Conservation (phyloP, 64 coral and sea anemone species). For the Platygyra sinensis region DNA sequence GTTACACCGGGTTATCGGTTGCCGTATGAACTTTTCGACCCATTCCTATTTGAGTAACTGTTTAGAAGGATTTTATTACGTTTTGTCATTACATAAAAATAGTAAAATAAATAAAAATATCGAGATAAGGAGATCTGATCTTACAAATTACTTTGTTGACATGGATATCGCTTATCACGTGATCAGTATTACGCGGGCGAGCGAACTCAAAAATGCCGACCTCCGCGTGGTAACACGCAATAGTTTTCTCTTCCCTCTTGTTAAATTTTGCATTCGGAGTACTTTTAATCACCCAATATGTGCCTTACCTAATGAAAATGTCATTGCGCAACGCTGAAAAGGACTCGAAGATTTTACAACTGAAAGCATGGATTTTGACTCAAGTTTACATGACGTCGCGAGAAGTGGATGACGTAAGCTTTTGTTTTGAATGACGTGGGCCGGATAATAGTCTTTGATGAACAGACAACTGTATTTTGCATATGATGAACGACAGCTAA, state of each 20-base stretch:
- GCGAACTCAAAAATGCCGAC: not conserved
- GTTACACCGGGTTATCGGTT: too few relatives aligned
- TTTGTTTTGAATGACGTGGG: constrained; percentile 20
- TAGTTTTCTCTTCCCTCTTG: not conserved
- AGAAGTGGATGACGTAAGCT: constrained; percentile 31
- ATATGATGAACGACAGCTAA: not conserved
- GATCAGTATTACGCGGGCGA: constrained; percentile 18
- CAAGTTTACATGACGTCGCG: not conserved
- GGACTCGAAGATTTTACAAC: constrained; percentile 2
- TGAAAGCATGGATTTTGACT: constrained; percentile 9
- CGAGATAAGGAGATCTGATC: not conserved
- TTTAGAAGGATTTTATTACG: not conserved
- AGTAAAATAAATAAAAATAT: not conserved
- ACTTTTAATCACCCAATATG: not conserved
- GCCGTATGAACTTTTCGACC: too few relatives aligned
- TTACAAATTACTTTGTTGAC: not conserved
- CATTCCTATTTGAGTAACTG: too few relatives aligned
- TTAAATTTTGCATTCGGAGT: not conserved
- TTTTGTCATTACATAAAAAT: constrained; percentile 10
- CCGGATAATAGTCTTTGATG: not conserved
- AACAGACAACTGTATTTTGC: not conserved
- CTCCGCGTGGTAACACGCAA: not conserved
- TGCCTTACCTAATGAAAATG: not conserved
- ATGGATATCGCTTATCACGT: not conserved
- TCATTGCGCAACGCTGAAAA: not conserved